These are phyloP conservation scores for Tenebrosternarchus preto DNA, from an alignment of 2,113 vertebrate genomes.

Conservation along the genomic window DNA sequence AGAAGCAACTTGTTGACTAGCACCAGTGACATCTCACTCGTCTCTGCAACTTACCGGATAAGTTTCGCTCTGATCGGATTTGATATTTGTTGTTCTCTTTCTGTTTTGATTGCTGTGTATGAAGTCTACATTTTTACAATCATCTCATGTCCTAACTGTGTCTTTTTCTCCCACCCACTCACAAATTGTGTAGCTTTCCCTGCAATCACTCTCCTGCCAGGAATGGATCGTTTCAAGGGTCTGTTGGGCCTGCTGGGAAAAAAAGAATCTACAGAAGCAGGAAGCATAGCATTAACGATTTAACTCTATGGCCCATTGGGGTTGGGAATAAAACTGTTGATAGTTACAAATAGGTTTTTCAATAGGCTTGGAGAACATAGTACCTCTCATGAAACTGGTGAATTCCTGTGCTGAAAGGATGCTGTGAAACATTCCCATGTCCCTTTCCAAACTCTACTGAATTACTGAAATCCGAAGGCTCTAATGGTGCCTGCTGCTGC, in stretches of 20 bases:
- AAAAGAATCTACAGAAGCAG: constrained; percentile 17
- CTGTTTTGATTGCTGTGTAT: constrained; percentile 29
- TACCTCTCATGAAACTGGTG: neutral
- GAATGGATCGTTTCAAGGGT: constrained; percentile 25
- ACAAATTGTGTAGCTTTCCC: constrained; percentile 20
- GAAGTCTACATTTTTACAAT: constrained; percentile 16
- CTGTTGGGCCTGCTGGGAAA: constrained; percentile 15
- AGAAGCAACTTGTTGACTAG: constrained; percentile 25
- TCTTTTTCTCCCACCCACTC: constrained; percentile 18
- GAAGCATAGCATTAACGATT: neutral
- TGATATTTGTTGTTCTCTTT: constrained; percentile 32
- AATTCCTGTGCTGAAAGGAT: neutral
- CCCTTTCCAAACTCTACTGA: no score
- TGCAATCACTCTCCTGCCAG: constrained; percentile 10
- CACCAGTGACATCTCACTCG: constrained; percentile 8
- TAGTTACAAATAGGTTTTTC: no score
- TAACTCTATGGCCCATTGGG: neutral
- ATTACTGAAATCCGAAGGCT: no score
- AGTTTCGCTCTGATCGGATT: neutral
- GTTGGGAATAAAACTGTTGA: neutral
- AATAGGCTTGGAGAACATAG: neutral
- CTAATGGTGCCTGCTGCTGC: no score
- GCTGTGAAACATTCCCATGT: no score
- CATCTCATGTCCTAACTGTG: constrained; percentile 20
- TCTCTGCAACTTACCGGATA: constrained; percentile 13